Evolutionary conservation across 2,113 vertebrate genomes (phyloP).

Genomic region (Sinocyclocheilus anshuiensis): DNA sequence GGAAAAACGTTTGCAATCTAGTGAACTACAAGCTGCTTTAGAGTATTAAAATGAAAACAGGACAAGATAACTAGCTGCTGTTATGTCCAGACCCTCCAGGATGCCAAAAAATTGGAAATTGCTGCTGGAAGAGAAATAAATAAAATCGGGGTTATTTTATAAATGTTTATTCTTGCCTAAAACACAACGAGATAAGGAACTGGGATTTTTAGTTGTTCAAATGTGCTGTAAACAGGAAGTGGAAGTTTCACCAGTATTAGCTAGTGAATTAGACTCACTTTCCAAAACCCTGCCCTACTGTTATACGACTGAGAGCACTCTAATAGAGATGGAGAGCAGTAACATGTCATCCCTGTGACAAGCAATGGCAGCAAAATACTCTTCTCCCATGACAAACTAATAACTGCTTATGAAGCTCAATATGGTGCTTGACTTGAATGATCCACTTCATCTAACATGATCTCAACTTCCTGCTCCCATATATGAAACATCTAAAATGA

Average conservation of each 20-base stretch:
- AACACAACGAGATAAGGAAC: neutral
- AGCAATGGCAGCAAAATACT: neutral
- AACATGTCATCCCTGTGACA: neutral
- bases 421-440: neutral
- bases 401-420: neutral
- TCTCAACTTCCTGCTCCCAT: neutral
- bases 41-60: neutral
- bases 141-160: neutral
- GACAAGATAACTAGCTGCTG: neutral
- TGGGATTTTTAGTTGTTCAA: neutral
- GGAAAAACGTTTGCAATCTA: slow-evolving; percentile 9
- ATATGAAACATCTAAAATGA: neutral
- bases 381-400: neutral
- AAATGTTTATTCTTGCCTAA: neutral
- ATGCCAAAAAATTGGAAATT: neutral
- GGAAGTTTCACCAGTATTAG: neutral
- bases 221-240: neutral
- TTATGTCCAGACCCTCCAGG: neutral
- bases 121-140: neutral
- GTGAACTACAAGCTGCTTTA: neutral
- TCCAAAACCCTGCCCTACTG: neutral
- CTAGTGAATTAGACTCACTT: neutral
- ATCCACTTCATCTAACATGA: neutral
- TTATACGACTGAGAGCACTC: neutral
- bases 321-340: neutral